Percentiles rank a stretch among this genome's conserved stretches.
phyloP scores from a whole-genome alignment of 2,797 vertebrate species.

The Sebastes minor region DNA sequence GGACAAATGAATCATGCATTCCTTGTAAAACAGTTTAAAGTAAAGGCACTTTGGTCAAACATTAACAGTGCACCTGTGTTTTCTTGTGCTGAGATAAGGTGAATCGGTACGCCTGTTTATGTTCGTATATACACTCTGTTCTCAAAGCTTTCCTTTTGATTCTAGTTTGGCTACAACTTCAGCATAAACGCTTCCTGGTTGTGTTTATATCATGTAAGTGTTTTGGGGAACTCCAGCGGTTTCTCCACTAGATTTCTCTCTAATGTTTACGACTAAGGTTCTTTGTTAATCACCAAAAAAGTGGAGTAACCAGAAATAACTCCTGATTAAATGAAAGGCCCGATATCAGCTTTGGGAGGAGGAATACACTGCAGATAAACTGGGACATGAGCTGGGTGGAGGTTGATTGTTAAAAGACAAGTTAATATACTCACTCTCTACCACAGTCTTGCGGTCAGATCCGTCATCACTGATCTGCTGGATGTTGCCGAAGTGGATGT shows the following conservation, averaged over 20 bases:
- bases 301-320: background rate
- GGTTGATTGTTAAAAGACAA: background rate
- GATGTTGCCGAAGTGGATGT: constrained; percentile 99
- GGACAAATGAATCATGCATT: constrained; percentile 38
- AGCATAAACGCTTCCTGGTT: constrained; percentile 33
- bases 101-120: constrained; percentile 29
- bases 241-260: constrained; percentile 11
- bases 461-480: constrained; percentile 95
- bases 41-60: constrained; percentile 53
- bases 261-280: constrained; percentile 3
- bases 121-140: constrained; percentile 1
- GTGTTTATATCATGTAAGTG: constrained; percentile 14
- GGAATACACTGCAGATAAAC: background rate
- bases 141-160: constrained; percentile 5
- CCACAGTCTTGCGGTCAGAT: constrained; percentile 89
- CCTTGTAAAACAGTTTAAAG: constrained; percentile 59
- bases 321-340: background rate
- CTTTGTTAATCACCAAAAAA: constrained; percentile 13
- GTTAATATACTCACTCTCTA: constrained; percentile 90
- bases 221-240: constrained; percentile 10
- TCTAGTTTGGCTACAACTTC: constrained; percentile 28
- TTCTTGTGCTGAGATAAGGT: constrained; percentile 50
- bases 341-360: background rate
- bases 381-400: background rate
- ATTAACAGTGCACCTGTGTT: constrained; percentile 57